A percentile compares a stretch with the other conserved stretches of the same genome.
Conservation (phyloP, 2,797 vertebrate genomes). For the Typhlichthys eigenmanni region DNA sequence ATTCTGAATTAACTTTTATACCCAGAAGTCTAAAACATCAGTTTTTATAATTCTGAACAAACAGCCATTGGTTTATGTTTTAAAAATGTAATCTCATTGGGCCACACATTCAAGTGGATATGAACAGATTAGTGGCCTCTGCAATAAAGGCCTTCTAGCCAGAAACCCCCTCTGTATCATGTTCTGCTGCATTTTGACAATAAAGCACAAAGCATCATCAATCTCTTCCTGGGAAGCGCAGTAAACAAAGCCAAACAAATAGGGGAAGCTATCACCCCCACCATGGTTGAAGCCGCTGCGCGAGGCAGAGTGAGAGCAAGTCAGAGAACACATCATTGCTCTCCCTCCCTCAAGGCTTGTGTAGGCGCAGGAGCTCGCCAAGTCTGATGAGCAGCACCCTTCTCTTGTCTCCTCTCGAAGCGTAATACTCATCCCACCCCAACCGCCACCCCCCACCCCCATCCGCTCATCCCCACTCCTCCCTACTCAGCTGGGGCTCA, state of each 20-base stretch:
- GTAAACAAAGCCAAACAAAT: slow-evolving; percentile 55
- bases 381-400: slow-evolving; percentile 62
- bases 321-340: slow-evolving; percentile 43
- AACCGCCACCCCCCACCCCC: slow-evolving; percentile 5
- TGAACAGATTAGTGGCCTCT: not conserved
- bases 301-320: not conserved
- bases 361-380: slow-evolving; percentile 53
- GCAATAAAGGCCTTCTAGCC: not conserved
- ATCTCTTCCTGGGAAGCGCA: slow-evolving; percentile 38
- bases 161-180: slow-evolving; percentile 24
- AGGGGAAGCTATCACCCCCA: slow-evolving; percentile 36
- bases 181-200: slow-evolving; percentile 37
- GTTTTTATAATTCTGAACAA: too few relatives aligned
- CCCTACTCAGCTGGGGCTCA: slow-evolving; percentile 59
- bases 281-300: slow-evolving; percentile 48
- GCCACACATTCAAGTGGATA: not conserved
- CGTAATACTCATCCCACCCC: slow-evolving; percentile 31
- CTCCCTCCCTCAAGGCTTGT: slow-evolving; percentile 36
- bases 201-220: slow-evolving; percentile 30
- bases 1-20: too few relatives aligned
- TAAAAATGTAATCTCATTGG: not conserved
- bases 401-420: slow-evolving; percentile 12
- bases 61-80: too few relatives aligned
- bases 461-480: slow-evolving; percentile 30
- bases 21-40: too few relatives aligned